Percentiles rank a stretch among this genome's conserved stretches.
Conservation (phyloP, 2,797 vertebrate species). For the Gambusia yucatana region DNA sequence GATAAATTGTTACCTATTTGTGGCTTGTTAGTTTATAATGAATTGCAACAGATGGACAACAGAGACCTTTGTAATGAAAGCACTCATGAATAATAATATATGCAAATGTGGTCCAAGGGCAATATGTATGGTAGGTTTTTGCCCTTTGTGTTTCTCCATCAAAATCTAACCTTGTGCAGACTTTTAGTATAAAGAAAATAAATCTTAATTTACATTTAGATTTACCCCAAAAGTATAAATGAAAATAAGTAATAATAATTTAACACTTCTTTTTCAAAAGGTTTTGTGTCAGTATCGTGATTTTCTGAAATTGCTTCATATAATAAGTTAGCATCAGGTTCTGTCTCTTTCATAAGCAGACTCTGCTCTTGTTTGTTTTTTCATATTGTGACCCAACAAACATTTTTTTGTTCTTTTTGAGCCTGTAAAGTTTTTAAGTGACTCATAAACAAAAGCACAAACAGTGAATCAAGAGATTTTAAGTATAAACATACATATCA, state of each 20-base stretch:
- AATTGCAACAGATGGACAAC: slow-evolving; percentile 37
- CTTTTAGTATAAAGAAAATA: not conserved
- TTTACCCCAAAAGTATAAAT: not conserved
- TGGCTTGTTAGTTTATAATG: slow-evolving; percentile 34
- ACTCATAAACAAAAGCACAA: too few relatives aligned
- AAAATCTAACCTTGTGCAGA: not conserved
- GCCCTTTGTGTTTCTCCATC: not conserved
- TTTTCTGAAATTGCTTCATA: not conserved
- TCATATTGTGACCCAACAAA: not conserved
- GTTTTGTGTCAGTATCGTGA: not conserved
- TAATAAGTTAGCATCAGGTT: not conserved
- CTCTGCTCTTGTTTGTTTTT: not conserved
- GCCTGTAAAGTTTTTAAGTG: too few relatives aligned
- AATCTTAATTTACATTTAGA: not conserved
- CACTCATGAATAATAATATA: slow-evolving; percentile 23
- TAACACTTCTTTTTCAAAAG: not conserved
- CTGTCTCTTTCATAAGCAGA: not conserved
- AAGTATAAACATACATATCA: not conserved
- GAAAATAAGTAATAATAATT: not conserved
- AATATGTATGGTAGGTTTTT: not conserved
- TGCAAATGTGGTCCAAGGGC: slow-evolving; percentile 5
- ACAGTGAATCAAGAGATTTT: not conserved
- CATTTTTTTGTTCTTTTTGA: not conserved
- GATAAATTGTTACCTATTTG: slow-evolving; percentile 3
- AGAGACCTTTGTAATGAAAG: slow-evolving; percentile 21